Evolutionary conservation across 2,113 vertebrate genomes (phyloP).

Genomic region (Sturnira hondurensis): DNA sequence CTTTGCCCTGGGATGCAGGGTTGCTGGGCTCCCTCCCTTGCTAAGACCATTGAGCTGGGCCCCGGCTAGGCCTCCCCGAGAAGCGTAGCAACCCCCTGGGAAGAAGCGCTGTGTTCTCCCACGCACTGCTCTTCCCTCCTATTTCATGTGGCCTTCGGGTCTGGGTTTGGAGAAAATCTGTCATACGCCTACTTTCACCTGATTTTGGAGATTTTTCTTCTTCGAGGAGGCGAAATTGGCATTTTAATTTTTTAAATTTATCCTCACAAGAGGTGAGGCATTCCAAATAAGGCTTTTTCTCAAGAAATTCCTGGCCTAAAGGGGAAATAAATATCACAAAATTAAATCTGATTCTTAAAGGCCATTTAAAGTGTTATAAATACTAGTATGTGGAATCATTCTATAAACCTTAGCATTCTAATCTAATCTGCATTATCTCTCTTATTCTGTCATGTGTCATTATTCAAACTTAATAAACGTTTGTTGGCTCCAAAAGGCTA

Average conservation of each 20-base stretch:
- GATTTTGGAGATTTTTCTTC: not conserved
- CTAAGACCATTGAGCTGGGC: not conserved
- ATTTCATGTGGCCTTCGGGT: not conserved
- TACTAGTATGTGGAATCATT: not conserved
- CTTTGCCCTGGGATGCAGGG: not conserved
- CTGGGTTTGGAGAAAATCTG: not conserved
- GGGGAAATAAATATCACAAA: not conserved
- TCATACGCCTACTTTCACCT: not conserved
- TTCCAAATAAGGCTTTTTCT: not conserved
- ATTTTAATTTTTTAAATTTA: not conserved
- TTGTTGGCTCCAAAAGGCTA: not conserved
- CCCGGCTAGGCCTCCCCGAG: not conserved
- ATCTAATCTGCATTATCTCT: not conserved
- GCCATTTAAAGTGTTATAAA: not conserved
- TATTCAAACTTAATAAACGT: constrained; percentile 28
- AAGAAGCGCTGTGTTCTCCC: not conserved
- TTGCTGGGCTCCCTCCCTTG: not conserved
- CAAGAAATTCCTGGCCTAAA: not conserved
- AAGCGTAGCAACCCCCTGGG: not conserved
- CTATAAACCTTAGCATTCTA: not conserved
- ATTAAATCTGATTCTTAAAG: not conserved
- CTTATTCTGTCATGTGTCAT: not conserved
- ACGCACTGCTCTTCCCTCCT: not conserved
- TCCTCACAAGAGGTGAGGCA: not conserved
- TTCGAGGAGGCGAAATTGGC: not conserved